Evolutionary conservation across 2,888 invertebrate species (phyloP).

Genomic region (Atrina japonica): DNA sequence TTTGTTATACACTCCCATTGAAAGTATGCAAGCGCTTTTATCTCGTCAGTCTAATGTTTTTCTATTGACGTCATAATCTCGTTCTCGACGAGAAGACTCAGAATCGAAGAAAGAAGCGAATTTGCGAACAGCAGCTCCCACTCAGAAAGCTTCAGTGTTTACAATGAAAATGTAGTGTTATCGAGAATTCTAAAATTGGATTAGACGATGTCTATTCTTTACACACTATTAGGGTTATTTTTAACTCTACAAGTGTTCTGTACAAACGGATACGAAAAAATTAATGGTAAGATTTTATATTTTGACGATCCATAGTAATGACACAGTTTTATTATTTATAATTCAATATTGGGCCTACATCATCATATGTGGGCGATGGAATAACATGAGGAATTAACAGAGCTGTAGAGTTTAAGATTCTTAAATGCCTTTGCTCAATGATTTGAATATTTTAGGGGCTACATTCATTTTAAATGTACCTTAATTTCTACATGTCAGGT

Average conservation of each 20-base stretch:
- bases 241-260: slow-evolving; percentile 13
- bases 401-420: no score
- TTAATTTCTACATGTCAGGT: no score
- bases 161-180: slow-evolving; percentile 12
- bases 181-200: neutral
- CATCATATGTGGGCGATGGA: no score
- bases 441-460: no score
- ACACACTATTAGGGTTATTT: slow-evolving; percentile 15
- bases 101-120: neutral
- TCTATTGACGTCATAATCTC: slow-evolving; percentile 28
- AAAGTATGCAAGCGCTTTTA: neutral
- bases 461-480: no score
- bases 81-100: slow-evolving; percentile 11
- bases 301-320: no score
- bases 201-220: slow-evolving; percentile 27
- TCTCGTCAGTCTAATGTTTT: slow-evolving; percentile 6
- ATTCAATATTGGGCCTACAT: no score
- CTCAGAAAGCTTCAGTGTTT: no score
- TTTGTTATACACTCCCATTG: neutral
- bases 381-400: no score
- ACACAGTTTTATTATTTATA: no score
- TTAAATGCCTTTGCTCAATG: no score
- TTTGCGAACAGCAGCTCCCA: neutral
- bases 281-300: slow-evolving; percentile 23
- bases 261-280: neutral